Evolutionary conservation across 2,888 invertebrate genomes (phyloP).

Genomic region (Lampropteryx suffumata): DNA sequence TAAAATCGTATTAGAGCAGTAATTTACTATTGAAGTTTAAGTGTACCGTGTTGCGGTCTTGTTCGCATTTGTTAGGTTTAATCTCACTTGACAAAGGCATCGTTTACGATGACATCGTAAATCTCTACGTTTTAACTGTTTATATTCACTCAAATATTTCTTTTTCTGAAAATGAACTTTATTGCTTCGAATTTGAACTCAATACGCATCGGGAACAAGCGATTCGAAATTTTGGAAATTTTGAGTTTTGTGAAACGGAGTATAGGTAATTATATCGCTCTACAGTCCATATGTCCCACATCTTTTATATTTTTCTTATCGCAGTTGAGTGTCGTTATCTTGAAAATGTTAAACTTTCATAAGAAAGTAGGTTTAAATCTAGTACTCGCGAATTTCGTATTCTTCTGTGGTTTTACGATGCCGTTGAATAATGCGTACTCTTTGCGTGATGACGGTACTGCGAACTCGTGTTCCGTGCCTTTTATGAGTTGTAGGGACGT

Average conservation of each 20-base stretch:
- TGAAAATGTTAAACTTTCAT: too few species aligned
- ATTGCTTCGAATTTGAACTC: neutral
- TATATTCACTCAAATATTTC: conserved; percentile 14
- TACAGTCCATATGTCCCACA: too few species aligned
- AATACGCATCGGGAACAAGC: neutral
- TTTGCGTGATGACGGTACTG: conserved; percentile 58
- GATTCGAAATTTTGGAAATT: neutral
- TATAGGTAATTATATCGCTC: too few species aligned
- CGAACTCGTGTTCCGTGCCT: conserved; percentile 57
- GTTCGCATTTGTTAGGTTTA: conserved; percentile 48
- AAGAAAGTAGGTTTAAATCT: too few species aligned
- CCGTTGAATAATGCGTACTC: conserved; percentile 68
- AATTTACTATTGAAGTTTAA: conserved; percentile 19
- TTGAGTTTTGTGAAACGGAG: too few species aligned
- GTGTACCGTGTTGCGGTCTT: conserved; percentile 36
- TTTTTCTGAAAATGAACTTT: conserved; percentile 1
- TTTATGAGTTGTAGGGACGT: conserved; percentile 64
- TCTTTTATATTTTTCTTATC: too few species aligned
- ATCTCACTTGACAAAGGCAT: conserved; percentile 54
- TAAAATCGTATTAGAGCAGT: conserved; percentile 9
- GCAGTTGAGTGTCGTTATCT: too few species aligned
- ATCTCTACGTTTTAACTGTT: conserved; percentile 52
- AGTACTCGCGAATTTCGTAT: neutral
- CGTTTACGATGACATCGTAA: conserved; percentile 59
- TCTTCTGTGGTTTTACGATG: conserved; percentile 52